These are phyloP conservation scores for Okamejei kenojei DNA, from an alignment of 2,797 vertebrate genomes.

Conservation along the genomic window DNA sequence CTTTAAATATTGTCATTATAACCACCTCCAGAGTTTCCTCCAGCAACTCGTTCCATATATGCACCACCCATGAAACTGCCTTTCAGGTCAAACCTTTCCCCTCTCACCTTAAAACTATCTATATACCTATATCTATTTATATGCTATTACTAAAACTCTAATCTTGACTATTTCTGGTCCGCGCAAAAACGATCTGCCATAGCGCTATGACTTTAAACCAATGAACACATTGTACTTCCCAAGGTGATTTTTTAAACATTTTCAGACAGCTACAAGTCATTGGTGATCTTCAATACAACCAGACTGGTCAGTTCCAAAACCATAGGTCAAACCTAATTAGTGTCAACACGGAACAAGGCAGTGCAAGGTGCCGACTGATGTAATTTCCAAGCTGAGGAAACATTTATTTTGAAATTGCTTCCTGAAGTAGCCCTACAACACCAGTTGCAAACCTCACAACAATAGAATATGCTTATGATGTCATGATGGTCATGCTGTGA, in stretches of 20 bases:
- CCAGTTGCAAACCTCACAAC: background rate
- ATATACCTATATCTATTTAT: too few species aligned
- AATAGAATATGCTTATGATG: background rate
- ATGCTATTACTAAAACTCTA: too few species aligned
- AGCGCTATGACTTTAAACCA: background rate
- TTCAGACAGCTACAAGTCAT: too few species aligned
- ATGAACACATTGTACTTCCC: background rate
- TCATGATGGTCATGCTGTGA: background rate
- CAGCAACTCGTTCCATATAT: too few species aligned
- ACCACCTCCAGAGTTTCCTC: too few species aligned
- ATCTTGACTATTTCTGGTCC: too few species aligned
- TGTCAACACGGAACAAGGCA: background rate
- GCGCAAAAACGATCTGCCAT: too few species aligned
- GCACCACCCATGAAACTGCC: too few species aligned
- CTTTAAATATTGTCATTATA: too few species aligned
- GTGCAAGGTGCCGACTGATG: background rate
- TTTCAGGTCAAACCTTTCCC: too few species aligned
- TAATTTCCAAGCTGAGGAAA: background rate
- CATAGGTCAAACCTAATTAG: background rate
- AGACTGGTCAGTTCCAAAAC: background rate
- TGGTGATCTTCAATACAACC: background rate
- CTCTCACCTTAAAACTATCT: too few species aligned
- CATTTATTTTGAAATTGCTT: constrained; percentile 11
- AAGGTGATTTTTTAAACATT: background rate
- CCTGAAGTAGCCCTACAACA: background rate